Conservation (phyloP, 2,888 invertebrate genomes). For the Eupithecia subumbrata region DNA sequence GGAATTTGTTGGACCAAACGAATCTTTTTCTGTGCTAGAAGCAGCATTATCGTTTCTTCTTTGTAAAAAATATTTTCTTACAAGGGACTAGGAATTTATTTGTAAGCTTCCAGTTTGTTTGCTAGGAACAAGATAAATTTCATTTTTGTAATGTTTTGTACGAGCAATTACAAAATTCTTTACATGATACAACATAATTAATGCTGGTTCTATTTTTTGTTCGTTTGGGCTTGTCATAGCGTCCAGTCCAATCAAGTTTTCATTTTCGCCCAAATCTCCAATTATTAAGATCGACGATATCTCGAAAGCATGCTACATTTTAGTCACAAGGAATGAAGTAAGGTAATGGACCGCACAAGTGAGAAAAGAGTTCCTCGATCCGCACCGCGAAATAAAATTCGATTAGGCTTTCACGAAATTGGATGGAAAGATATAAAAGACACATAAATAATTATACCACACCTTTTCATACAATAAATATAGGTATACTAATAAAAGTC, state of each 20-base stretch:
- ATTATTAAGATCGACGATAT: background rate
- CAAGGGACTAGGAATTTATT: background rate
- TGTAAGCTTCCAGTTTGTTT: background rate
- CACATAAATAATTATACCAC: background rate
- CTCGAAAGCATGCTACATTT: background rate
- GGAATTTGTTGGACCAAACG: background rate
- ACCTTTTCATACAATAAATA: background rate
- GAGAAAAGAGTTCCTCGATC: background rate
- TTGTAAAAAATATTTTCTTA: too few species aligned
- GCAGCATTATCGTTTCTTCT: background rate
- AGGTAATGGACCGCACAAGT: background rate
- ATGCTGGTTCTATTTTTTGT: background rate
- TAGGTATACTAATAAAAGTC: background rate
- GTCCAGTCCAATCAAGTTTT: background rate
- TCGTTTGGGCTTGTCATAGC: too few species aligned
- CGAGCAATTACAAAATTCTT: background rate
- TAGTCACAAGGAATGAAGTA: background rate
- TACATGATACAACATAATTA: background rate
- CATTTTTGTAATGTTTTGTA: background rate
- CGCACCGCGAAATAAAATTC: background rate
- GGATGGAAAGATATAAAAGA: background rate
- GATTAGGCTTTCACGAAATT: background rate
- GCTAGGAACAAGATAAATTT: background rate
- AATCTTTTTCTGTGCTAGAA: background rate
- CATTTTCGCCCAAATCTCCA: background rate